Evolutionary conservation across 2,797 vertebrate genomes (phyloP).

Genomic region (Malurus leucopterus): DNA sequence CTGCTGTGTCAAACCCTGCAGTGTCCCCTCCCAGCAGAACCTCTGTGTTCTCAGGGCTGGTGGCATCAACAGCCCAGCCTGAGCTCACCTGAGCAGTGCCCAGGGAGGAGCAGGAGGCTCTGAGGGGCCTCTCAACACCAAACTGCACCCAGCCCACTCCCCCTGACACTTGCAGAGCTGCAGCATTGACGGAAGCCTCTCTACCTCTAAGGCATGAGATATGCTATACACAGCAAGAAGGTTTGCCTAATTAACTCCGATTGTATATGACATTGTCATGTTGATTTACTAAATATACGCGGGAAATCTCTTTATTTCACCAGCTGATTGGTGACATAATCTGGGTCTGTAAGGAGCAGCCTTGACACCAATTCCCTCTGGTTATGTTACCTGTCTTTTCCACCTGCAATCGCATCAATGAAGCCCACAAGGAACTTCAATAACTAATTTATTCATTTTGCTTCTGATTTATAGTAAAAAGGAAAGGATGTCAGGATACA

Average conservation of each 20-base stretch:
- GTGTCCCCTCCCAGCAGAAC: neutral
- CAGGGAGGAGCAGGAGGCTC: neutral
- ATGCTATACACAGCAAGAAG: constrained; percentile 30
- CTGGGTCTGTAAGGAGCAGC: constrained; percentile 57
- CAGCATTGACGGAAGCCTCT: neutral
- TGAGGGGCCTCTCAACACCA: neutral
- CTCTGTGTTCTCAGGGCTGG: neutral
- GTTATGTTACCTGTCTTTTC: constrained; percentile 75
- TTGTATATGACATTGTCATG: constrained; percentile 75
- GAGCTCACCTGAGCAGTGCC: neutral
- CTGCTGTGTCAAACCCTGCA: neutral
- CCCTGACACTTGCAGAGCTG: neutral
- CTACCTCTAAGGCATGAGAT: constrained; percentile 66
- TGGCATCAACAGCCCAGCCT: neutral
- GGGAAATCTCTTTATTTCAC: constrained; percentile 71
- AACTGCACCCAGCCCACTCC: neutral
- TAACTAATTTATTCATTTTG: constrained; percentile 73
- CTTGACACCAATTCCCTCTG: constrained; percentile 73
- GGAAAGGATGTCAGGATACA: constrained; percentile 60
- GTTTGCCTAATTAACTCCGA: constrained; percentile 69
- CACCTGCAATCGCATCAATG: constrained; percentile 71
- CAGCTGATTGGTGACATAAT: constrained; percentile 68
- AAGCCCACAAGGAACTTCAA: constrained; percentile 69
- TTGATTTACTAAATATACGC: constrained; percentile 72
- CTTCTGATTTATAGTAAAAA: constrained; percentile 67